Evolutionary conservation across 2,797 vertebrate species (phyloP).

Genomic region (Propithecus deckenii): DNA sequence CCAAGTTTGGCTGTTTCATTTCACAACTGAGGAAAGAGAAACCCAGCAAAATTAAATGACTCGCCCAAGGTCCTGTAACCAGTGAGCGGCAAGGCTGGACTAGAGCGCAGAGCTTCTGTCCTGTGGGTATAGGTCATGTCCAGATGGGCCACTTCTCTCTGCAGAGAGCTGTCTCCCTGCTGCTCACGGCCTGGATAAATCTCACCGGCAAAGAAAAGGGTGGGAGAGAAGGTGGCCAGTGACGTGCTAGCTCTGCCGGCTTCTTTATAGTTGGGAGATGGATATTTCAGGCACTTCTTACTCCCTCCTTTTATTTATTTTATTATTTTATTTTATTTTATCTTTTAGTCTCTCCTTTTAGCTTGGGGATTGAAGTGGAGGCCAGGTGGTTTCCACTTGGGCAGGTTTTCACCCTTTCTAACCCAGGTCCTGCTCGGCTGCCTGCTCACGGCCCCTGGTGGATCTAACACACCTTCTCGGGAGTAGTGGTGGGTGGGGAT

Average conservation of each 20-base stretch:
- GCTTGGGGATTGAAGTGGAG: background rate
- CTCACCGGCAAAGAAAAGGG: background rate
- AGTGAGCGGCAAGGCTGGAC: background rate
- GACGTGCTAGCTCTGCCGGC: background rate
- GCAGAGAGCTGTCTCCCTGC: background rate
- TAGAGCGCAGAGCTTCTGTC: too few relatives aligned
- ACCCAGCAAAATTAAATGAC: background rate
- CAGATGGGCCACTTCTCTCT: background rate
- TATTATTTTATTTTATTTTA: too few relatives aligned
- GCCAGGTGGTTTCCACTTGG: background rate
- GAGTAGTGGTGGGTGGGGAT: accelerated
- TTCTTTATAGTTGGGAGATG: background rate
- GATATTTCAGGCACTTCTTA: background rate
- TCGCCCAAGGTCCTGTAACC: background rate
- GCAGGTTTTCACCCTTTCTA: background rate
- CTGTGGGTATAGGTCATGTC: background rate
- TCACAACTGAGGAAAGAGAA: background rate
- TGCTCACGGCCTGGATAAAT: background rate
- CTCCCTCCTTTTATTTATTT: background rate
- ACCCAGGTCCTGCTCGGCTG: background rate
- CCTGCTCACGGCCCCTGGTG: background rate
- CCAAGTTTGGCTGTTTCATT: background rate
- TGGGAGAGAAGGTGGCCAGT: background rate
- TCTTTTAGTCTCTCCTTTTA: background rate
- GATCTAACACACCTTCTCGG: background rate